Evolutionary conservation across 1,140 invertebrate genomes (phyloP), one percentile per base, ranked within the genome.

Genomic region (Drosophila neocordata): DNA sequence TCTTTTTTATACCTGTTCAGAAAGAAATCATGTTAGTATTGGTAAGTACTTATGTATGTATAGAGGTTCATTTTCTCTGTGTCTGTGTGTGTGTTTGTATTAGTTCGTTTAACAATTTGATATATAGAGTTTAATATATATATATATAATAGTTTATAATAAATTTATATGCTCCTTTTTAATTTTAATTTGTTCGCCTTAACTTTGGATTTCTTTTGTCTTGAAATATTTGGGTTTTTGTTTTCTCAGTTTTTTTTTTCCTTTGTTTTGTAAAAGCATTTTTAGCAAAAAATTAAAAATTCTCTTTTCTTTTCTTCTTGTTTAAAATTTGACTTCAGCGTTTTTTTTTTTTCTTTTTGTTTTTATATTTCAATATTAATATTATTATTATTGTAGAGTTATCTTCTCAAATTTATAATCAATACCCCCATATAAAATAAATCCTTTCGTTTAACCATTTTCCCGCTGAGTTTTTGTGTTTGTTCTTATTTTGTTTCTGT

Each of bases 281-380:
- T 77, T 83, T 88, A 88, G 83, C 83, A 88, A 88, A 88, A 88
- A 88, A 89, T 88, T 88, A 83, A 88, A 88, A 88, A 77, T 79
- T 68, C 27, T 60, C 63, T 53, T 31, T 70, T 56, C 58, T 34
- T 74, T 52, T 74, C 31, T 41, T 51, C 44, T 58, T 62, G 12
- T 38, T 71, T 77, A 88, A 88, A 88, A 83, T 79, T 68, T 67
- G 65, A 78, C 69, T 77, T 69, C 77, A 81, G 70, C 74, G 65
- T 79, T 37, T 71, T 69, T 60, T 55, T 57, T 37, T 37, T 53
- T 59, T 18, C 4, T 24, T 24, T 24, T 4, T 24, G 1, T 24
- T 1, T 24, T 24, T n/a, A 24, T 24, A 24, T 24, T 24, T 24
- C 24, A 24, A 24, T 24, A 24, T 31, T 55, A 8, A 18, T 18